phyloP scores from a whole-genome alignment of 2,113 vertebrate species.

The Atractosteus spatula region DNA sequence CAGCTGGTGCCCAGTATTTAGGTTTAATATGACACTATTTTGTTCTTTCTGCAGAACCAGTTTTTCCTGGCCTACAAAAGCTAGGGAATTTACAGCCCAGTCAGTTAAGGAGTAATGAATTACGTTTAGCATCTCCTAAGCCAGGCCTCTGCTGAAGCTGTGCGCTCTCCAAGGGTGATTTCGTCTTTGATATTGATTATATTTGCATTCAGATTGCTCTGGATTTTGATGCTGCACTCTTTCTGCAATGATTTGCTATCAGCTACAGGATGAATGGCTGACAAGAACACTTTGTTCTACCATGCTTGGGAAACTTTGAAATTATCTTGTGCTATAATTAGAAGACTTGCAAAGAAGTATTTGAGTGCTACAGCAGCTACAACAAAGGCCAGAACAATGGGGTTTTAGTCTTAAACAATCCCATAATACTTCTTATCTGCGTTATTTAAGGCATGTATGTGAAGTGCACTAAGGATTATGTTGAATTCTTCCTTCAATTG shows the following conservation, averaged over 20 bases:
- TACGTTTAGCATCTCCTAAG: constrained; percentile 4
- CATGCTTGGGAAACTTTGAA: constrained; percentile 37
- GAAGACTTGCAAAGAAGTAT: constrained; percentile 4
- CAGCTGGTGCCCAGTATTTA: no score
- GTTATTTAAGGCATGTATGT: no score
- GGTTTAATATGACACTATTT: not conserved
- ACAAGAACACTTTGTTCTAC: constrained; percentile 14
- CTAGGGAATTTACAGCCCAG: not conserved
- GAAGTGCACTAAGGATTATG: no score
- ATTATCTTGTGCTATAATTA: constrained; percentile 30
- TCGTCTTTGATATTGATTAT: constrained; percentile 52
- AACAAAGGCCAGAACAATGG: no score
- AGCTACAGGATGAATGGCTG: constrained; percentile 45
- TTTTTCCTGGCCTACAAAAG: not conserved
- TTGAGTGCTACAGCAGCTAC: not conserved
- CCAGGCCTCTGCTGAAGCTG: constrained; percentile 20
- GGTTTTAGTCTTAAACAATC: no score
- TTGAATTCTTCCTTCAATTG: no score
- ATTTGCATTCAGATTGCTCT: constrained; percentile 48
- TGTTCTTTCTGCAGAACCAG: not conserved
- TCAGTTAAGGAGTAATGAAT: constrained; percentile 10
- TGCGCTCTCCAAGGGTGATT: constrained; percentile 42
- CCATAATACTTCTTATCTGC: no score
- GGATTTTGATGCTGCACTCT: constrained; percentile 34
- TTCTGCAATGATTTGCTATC: constrained; percentile 53